Evolutionary conservation across 2,888 invertebrate species (phyloP).

Genomic region (Netelia virgata): DNA sequence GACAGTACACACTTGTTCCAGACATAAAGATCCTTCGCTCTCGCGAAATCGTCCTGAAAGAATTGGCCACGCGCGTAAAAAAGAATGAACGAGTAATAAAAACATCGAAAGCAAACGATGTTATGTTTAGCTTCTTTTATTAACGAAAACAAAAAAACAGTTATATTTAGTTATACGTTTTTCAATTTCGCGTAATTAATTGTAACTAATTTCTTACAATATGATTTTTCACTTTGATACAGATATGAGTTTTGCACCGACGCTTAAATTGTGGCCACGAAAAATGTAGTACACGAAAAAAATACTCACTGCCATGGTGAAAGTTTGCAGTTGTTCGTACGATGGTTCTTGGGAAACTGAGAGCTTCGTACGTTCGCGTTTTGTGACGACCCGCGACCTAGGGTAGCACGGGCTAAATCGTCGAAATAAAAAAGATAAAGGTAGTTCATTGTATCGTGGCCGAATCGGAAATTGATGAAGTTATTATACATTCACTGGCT

Average conservation of each 20-base stretch:
- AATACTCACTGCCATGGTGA: neutral
- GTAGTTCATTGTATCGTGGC: neutral
- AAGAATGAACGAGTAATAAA: no score
- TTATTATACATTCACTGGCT: neutral
- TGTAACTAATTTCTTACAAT: no score
- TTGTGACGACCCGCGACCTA: neutral
- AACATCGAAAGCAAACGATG: no score
- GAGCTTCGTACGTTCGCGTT: neutral
- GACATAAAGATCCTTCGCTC: conserved; percentile 26
- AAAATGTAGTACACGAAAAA: neutral
- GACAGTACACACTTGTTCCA: conserved; percentile 51
- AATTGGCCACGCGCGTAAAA: neutral
- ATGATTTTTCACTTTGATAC: no score
- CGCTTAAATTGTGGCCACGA: neutral
- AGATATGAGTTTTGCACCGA: no score
- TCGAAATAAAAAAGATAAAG: neutral
- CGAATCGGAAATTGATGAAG: neutral
- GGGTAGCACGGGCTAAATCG: neutral
- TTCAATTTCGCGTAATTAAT: no score
- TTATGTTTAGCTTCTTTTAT: no score
- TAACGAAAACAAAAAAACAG: no score
- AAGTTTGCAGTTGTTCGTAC: neutral
- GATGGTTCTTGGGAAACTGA: neutral
- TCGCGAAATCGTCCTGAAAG: conserved; percentile 8
- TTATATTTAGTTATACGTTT: no score